Evolutionary conservation across 2,113 vertebrate species (phyloP).

Genomic region (Eonycteris spelaea): DNA sequence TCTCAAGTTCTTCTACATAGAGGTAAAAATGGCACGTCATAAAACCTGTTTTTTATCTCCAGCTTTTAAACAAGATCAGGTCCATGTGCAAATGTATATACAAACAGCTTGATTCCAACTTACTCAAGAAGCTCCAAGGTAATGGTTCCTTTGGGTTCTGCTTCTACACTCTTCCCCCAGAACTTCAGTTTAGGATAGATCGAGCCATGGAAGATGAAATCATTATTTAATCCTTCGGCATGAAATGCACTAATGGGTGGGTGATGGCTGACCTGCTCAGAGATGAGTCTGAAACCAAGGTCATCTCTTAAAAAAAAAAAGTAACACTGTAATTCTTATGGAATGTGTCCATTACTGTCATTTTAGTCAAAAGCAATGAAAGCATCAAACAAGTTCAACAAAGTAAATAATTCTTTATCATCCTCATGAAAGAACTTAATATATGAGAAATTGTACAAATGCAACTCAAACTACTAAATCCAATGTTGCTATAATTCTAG

Average conservation of each 20-base stretch:
- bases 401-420: not conserved
- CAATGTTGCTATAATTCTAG: not conserved
- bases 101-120: conserved; percentile 71
- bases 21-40: not conserved
- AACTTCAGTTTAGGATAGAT: conserved; percentile 99
- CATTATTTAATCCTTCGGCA: conserved; percentile 93
- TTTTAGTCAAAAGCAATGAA: not conserved
- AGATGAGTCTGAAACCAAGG: conserved; percentile 96
- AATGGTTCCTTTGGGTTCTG: conserved; percentile 95
- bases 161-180: conserved; percentile 99
- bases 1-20: not conserved
- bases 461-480: not conserved
- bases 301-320: conserved; percentile 89
- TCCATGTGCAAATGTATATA: not conserved
- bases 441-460: not conserved
- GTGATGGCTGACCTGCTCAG: conserved; percentile 98
- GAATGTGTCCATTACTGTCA: not conserved
- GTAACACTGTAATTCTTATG: not conserved
- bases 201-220: conserved; percentile 97
- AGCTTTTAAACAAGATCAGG: not conserved
- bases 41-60: not conserved
- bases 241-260: conserved; percentile 98
- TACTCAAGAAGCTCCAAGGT: conserved; percentile 97
- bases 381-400: not conserved
- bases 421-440: not conserved